Percentiles rank a stretch among this genome's conserved stretches.
phyloP scores from a whole-genome alignment of 2,797 vertebrate genomes.

The Chelon auratus region DNA sequence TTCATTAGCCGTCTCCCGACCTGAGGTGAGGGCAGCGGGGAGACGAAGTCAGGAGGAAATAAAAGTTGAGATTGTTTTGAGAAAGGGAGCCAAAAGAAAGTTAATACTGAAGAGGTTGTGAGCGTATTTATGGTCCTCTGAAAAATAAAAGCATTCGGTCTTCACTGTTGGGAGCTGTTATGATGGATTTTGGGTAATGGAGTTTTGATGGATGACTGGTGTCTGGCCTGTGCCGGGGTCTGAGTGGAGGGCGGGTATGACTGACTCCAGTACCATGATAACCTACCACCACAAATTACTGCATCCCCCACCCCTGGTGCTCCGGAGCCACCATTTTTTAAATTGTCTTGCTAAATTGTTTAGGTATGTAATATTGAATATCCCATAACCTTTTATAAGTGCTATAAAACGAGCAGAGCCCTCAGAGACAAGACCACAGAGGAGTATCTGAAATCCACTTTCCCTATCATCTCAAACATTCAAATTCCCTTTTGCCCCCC shows the following conservation, averaged over 20 bases:
- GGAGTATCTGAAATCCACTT: slow-evolving; percentile 59
- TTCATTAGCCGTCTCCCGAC: slow-evolving; percentile 74
- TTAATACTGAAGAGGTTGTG: slow-evolving; percentile 61
- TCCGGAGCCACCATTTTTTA: slow-evolving; percentile 16
- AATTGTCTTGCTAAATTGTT: slow-evolving; percentile 59
- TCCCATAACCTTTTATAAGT: slow-evolving; percentile 69
- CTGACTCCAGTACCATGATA: slow-evolving; percentile 54
- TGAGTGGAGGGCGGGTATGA: slow-evolving; percentile 40
- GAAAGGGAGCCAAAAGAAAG: slow-evolving; percentile 62
- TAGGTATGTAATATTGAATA: slow-evolving; percentile 62
- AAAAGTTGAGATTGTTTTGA: slow-evolving; percentile 75
- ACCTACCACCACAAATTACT: slow-evolving; percentile 52
- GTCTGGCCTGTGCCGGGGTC: slow-evolving; percentile 45
- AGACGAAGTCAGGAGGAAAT: slow-evolving; percentile 64
- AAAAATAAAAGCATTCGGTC: slow-evolving; percentile 60
- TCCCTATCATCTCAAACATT: slow-evolving; percentile 72
- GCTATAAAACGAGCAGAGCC: slow-evolving; percentile 59
- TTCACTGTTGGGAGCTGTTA: slow-evolving; percentile 62
- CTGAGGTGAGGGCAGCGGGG: slow-evolving; percentile 50
- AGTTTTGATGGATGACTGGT: slow-evolving; percentile 79
- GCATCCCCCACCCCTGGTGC: slow-evolving; percentile 11
- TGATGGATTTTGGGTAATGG: slow-evolving; percentile 83
- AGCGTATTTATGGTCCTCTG: slow-evolving; percentile 70
- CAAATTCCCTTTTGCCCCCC: slow-evolving; percentile 59
- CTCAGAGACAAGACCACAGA: slow-evolving; percentile 65